Evolutionary conservation across 2,888 invertebrate species (phyloP).

Genomic region (Meganola albula): DNA sequence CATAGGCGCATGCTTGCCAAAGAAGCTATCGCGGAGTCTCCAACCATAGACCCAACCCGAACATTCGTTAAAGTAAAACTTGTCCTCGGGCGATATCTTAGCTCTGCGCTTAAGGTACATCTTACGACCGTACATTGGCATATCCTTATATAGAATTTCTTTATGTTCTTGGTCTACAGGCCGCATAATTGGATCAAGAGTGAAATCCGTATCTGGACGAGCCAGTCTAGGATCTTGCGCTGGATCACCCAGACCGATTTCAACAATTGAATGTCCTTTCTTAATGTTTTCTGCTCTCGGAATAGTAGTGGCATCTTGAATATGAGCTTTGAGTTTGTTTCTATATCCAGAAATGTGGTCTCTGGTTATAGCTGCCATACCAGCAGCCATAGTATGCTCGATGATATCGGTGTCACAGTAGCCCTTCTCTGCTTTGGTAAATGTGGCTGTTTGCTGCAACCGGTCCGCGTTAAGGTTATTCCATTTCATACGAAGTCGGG

Average conservation of each 20-base stretch:
- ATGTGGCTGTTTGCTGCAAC: conserved; percentile 34
- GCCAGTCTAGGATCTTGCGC: conserved; percentile 38
- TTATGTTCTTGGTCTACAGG: conserved; percentile 33
- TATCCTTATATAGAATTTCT: conserved; percentile 37
- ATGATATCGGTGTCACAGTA: conserved; percentile 33
- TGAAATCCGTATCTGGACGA: conserved; percentile 34
- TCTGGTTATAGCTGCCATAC: conserved; percentile 33
- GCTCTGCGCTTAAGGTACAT: conserved; percentile 37
- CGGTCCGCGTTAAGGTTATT: conserved; percentile 29
- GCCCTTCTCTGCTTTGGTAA: conserved; percentile 35
- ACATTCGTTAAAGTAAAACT: conserved; percentile 41
- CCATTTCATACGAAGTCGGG: conserved; percentile 44
- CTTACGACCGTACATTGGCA: conserved; percentile 36
- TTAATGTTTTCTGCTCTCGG: conserved; percentile 27
- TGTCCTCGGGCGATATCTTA: conserved; percentile 36
- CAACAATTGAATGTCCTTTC: conserved; percentile 38
- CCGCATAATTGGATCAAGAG: conserved; percentile 39
- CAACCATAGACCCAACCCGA: conserved; percentile 40
- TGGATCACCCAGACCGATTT: conserved; percentile 41
- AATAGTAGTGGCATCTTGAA: conserved; percentile 30
- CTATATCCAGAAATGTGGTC: conserved; percentile 27
- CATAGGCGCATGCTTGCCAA: conserved; percentile 22
- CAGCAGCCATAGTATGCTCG: conserved; percentile 28
- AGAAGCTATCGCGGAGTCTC: conserved; percentile 39
- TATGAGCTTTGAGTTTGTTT: conserved; percentile 29